These are phyloP conservation scores for Athalia circularis DNA, from an alignment of 2,888 invertebrate species.

Conservation along the genomic window DNA sequence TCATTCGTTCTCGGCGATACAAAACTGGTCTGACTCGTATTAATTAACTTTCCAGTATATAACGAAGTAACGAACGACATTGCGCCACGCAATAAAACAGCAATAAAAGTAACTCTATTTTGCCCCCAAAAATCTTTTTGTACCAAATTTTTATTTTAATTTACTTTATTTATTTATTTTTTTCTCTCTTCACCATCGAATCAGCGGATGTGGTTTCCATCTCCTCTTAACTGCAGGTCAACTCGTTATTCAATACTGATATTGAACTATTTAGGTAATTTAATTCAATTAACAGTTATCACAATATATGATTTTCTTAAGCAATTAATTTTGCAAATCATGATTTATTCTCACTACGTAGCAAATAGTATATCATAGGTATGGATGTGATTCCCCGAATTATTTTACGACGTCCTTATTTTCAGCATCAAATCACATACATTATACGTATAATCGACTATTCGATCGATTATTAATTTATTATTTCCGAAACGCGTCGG, in stretches of 20 bases:
- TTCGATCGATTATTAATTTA: too few relatives aligned
- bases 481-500: too few relatives aligned
- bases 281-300: slow-evolving; percentile 19
- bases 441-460: not conserved
- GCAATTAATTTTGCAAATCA: slow-evolving; percentile 21
- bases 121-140: slow-evolving; percentile 8
- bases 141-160: too few relatives aligned
- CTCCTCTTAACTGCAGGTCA: not conserved
- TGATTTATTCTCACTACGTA: not conserved
- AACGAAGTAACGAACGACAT: slow-evolving; percentile 18
- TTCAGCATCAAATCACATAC: too few relatives aligned
- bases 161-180: slow-evolving; percentile 18
- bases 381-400: not conserved
- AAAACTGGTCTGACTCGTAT: slow-evolving; percentile 30
- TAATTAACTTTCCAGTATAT: slow-evolving; percentile 9
- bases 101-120: slow-evolving; percentile 12
- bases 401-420: not conserved
- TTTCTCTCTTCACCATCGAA: not conserved
- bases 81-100: slow-evolving; percentile 14
- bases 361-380: not conserved
- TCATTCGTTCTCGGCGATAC: not conserved
- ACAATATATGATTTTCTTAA: slow-evolving; percentile 4
- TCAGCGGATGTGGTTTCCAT: too few relatives aligned
- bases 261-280: slow-evolving; percentile 17
- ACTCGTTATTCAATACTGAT: not conserved